Conservation (phyloP, 2,888 invertebrate genomes). For the Drosophila acutilabella region DNA sequence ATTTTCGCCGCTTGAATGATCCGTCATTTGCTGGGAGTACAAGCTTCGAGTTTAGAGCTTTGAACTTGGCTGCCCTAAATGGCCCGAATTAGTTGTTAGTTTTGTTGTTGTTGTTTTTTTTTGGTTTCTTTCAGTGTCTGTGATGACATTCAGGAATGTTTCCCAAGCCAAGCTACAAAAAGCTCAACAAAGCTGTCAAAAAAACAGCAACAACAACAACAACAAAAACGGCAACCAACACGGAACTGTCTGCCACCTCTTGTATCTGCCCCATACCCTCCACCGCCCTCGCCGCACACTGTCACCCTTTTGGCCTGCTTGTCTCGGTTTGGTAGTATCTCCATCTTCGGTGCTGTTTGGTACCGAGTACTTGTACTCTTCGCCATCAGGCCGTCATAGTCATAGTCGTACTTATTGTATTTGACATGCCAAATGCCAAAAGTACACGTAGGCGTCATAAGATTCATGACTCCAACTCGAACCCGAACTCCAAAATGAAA, state of each 20-base stretch:
- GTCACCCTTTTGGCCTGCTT: constrained; percentile 35
- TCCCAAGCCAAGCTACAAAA: constrained; percentile 56
- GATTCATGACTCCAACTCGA: constrained; percentile 75
- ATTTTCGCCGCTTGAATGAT: constrained; percentile 44
- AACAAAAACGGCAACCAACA: constrained; percentile 55
- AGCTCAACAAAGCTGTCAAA: constrained; percentile 67
- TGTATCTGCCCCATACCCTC: neutral
- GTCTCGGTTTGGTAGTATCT: constrained; percentile 60
- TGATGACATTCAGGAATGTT: constrained; percentile 66
- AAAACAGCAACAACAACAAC: constrained; percentile 22
- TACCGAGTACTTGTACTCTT: constrained; percentile 35
- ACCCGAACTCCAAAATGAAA: constrained; percentile 61
- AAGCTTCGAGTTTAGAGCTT: constrained; percentile 42
- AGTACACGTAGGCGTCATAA: constrained; percentile 82
- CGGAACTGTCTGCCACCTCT: constrained; percentile 44
- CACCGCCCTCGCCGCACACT: neutral
- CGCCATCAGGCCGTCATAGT: constrained; percentile 45
- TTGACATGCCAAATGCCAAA: constrained; percentile 83
- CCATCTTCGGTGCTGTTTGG: constrained; percentile 52
- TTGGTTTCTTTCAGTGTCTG: constrained; percentile 30
- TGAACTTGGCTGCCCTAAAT: constrained; percentile 63
- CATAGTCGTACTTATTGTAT: constrained; percentile 72
- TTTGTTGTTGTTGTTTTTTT: too few relatives aligned
- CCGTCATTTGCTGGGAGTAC: constrained; percentile 29
- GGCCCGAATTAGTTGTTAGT: constrained; percentile 60